phyloP scores from a whole-genome alignment of 2,888 invertebrate genomes.

The Xestoiulus laeticollis region DNA sequence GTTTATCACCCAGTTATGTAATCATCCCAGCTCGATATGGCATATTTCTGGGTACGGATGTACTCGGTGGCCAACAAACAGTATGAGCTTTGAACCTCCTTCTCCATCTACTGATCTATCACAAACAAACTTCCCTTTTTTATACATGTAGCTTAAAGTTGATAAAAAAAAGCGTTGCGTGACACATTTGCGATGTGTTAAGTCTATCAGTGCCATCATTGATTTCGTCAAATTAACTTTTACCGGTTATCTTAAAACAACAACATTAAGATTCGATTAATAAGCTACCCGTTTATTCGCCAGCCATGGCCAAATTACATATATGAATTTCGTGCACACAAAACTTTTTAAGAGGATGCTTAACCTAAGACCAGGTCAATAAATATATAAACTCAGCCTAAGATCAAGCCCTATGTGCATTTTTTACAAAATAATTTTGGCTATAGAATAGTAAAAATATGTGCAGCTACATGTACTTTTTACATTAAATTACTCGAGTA shows the following conservation, averaged over 20 bases:
- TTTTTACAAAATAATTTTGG: no score
- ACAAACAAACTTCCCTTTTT: background rate
- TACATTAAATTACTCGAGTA: no score
- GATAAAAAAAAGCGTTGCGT: background rate
- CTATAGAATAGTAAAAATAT: no score
- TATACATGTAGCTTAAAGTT: background rate
- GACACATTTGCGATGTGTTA: background rate
- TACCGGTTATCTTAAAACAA: background rate
- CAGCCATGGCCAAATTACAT: background rate
- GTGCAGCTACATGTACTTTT: no score
- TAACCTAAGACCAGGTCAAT: no score
- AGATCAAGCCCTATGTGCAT: no score
- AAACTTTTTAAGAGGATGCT: no score
- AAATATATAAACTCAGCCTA: no score
- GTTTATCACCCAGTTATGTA: background rate
- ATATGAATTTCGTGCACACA: no score
- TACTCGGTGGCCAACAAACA: background rate
- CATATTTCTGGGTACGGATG: background rate
- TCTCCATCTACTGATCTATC: background rate
- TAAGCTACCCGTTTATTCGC: background rate
- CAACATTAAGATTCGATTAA: conserved; percentile 12
- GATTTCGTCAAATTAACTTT: conserved; percentile 7
- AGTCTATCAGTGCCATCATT: background rate
- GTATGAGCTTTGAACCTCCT: background rate
- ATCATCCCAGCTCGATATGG: background rate